Base-by-base conservation (phyloP, 2,797 vertebrate species). In the Austrolebias charrua region DNA sequence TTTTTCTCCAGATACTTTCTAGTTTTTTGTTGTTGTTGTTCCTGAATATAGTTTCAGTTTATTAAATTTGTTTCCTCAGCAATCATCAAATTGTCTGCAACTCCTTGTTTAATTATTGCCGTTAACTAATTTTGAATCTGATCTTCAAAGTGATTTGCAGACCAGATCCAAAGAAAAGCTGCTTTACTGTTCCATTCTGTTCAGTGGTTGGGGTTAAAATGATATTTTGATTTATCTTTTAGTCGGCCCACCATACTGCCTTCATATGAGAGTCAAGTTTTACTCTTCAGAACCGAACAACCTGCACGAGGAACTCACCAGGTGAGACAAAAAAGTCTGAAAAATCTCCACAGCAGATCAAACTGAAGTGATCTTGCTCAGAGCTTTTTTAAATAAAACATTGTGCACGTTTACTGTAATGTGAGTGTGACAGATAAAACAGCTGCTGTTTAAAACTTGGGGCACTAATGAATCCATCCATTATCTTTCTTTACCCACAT, bases 201-300 rank as follows among this genome's bases (percentile, higher is more conserved):
- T 38, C 10, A 45, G 44, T 0, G 20, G n/a, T 12, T 1, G 2
- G 8, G 16, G 24, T 8, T 42, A 24, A 16, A 24, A 11, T 42
- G 13, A 58, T 5, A 6, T 2, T 52, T 56, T 42, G 0, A 13
- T 55, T 5, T 58, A 0, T 63, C 5, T 71, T 76, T 55, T 75
- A 99, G 97, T 99, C 76, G 97, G 97, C 20, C 96, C 97, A 44
- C 97, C 97, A 0, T 99, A 99, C 83, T 98, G 97, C 88, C 95
- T 99, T 62, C 96, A 99, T 89, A 88, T 99, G 91, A 94, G 95
- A 82, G 97, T 99, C 13, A 99, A 99, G 80, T 99, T 99, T 89
- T 99, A 99, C 85, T 99, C 97, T 0, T 99, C 97, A 9, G 97
- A 99, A 78, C 97, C 97, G 8, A 99, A 98, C 89, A 99, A 99